These are phyloP conservation scores for Numida meleagris DNA, from an alignment of 2,113 vertebrate genomes.

Conservation along the genomic window DNA sequence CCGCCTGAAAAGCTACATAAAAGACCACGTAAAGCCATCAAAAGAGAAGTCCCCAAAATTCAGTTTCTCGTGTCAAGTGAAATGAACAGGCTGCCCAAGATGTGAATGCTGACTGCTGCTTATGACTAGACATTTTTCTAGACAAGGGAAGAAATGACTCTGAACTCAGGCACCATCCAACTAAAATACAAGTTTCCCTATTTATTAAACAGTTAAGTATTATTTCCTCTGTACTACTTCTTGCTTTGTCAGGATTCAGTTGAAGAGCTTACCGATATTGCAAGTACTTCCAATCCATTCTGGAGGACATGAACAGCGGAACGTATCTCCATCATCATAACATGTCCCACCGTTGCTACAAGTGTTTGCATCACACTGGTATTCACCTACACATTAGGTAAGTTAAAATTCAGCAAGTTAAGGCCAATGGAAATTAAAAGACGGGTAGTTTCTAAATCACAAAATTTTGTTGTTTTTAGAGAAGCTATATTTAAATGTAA, in stretches of 20 bases:
- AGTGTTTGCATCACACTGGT: conserved; percentile 91
- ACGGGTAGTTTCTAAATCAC: background rate
- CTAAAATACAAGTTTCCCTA: background rate
- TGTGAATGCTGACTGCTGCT: background rate
- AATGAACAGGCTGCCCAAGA: background rate
- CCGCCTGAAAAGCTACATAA: background rate
- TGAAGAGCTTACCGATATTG: conserved; percentile 81
- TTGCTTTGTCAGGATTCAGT: background rate
- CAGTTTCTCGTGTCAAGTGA: background rate
- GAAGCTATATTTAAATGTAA: background rate
- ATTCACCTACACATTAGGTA: conserved; percentile 81
- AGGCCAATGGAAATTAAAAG: background rate
- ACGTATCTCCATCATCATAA: conserved; percentile 89
- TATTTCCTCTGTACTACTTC: background rate
- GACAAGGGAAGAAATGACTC: background rate
- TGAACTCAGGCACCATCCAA: background rate
- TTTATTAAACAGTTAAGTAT: background rate
- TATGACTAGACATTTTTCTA: background rate
- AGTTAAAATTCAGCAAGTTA: background rate
- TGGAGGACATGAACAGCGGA: conserved; percentile 87
- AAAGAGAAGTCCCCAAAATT: background rate
- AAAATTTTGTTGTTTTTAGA: background rate
- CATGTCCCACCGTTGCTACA: conserved; percentile 94
- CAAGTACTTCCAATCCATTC: conserved; percentile 94
- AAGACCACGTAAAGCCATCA: background rate